A percentile compares a stretch with the other conserved stretches of the same genome.
Conservation (phyloP, 1,140 invertebrate species). For the Caenorhabditis inopinata region DNA sequence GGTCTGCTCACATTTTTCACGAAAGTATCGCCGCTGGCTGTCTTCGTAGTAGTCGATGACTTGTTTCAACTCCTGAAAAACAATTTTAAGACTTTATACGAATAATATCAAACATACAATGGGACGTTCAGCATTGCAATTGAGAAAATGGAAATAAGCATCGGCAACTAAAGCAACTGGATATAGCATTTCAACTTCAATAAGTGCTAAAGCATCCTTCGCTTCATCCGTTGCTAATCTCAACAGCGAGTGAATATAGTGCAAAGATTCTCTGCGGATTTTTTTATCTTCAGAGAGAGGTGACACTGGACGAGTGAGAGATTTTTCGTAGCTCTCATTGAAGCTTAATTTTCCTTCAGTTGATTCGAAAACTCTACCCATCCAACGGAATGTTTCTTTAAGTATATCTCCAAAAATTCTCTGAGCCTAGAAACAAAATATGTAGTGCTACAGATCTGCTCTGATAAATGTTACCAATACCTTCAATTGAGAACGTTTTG, state of each 20-base stretch:
- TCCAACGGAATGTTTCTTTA: constrained; percentile 11
- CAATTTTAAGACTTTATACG: too few species aligned
- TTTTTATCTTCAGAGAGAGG: background rate
- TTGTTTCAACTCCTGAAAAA: background rate
- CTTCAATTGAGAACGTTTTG: background rate
- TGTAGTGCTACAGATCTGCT: too few species aligned
- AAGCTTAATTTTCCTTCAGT: background rate
- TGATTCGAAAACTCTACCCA: constrained; percentile 17
- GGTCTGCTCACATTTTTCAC: constrained; percentile 1
- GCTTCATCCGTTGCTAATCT: background rate
- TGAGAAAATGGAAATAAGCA: constrained; percentile 6
- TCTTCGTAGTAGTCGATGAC: background rate
- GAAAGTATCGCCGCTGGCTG: background rate
- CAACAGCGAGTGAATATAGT: background rate
- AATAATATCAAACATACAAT: background rate
- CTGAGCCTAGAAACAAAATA: background rate
- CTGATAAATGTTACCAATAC: too few species aligned
- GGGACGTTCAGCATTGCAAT: background rate
- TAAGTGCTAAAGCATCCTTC: background rate
- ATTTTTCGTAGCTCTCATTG: background rate
- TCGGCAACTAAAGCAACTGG: background rate
- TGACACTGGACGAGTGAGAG: background rate
- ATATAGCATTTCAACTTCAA: constrained; percentile 15
- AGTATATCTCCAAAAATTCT: background rate
- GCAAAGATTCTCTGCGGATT: background rate